phyloP scores from a whole-genome alignment of 1,140 invertebrate species.

The Lordiphosa mommai region DNA sequence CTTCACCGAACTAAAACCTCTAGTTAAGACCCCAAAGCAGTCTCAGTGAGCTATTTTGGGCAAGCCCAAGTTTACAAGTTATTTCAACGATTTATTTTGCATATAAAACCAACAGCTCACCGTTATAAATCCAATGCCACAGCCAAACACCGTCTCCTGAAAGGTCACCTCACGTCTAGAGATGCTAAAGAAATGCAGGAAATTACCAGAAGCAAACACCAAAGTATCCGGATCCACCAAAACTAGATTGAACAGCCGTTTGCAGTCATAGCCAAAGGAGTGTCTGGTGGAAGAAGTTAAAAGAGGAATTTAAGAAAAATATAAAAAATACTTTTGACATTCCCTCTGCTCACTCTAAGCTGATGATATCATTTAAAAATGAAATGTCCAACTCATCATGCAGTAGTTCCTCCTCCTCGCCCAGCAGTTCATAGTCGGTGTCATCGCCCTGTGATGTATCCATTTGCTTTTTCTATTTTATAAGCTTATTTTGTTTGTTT shows the following conservation, averaged over 20 bases:
- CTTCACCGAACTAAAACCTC: too few species aligned
- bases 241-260: conserved; percentile 88
- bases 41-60: too few species aligned
- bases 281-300: conserved; percentile 80
- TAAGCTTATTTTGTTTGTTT: conserved; percentile 12
- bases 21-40: too few species aligned
- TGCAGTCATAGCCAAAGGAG: conserved; percentile 93
- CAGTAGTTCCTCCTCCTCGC: conserved; percentile 34
- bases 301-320: too few species aligned
- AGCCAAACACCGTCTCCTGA: conserved; percentile 86
- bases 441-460: conserved; percentile 20
- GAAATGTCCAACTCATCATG: conserved; percentile 26
- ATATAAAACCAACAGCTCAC: conserved; percentile 80
- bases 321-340: too few species aligned
- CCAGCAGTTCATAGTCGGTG: conserved; percentile 11
- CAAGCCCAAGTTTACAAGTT: too few species aligned
- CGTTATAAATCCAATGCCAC: conserved; percentile 89
- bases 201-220: conserved; percentile 89
- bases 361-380: conserved; percentile 46
- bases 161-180: conserved; percentile 84
- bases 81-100: too few species aligned
- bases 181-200: conserved; percentile 88
- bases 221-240: conserved; percentile 86
- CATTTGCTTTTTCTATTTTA: conserved; percentile 26
- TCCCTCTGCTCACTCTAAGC: conserved; percentile 35